Evolutionary conservation across 2,888 invertebrate genomes (phyloP).

Genomic region (Morinoia aosen): DNA sequence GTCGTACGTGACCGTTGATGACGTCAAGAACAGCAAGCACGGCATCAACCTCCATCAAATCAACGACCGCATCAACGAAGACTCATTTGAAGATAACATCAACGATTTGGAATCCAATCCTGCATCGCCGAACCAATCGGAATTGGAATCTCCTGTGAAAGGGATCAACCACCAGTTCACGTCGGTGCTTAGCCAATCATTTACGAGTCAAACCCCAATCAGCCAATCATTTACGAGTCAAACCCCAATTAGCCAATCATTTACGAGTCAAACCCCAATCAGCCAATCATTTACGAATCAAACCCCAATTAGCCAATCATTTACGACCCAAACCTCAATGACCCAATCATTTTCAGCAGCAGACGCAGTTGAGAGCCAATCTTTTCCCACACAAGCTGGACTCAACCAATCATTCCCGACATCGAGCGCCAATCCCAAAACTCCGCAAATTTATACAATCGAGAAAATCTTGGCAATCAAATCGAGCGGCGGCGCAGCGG

Average conservation of each 20-base stretch:
- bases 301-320: neutral
- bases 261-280: neutral
- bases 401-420: slow-evolving; percentile 15
- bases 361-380: neutral
- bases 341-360: neutral
- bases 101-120: neutral
- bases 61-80: neutral
- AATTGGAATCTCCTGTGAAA: neutral
- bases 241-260: neutral
- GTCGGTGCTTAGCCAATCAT: neutral
- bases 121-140: neutral
- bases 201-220: neutral
- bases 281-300: slow-evolving; percentile 1
- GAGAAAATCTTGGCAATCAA: slow-evolving; percentile 29
- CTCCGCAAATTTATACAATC: slow-evolving; percentile 22
- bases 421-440: neutral
- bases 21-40: neutral
- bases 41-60: neutral
- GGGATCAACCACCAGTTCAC: neutral
- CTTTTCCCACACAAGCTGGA: neutral
- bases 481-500: neutral
- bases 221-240: neutral
- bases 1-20: neutral
- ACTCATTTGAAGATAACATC: neutral
- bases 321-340: neutral